These are phyloP conservation scores for Pectinophora gossypiella DNA, from an alignment of 1,140 invertebrate species.

Conservation along the genomic window DNA sequence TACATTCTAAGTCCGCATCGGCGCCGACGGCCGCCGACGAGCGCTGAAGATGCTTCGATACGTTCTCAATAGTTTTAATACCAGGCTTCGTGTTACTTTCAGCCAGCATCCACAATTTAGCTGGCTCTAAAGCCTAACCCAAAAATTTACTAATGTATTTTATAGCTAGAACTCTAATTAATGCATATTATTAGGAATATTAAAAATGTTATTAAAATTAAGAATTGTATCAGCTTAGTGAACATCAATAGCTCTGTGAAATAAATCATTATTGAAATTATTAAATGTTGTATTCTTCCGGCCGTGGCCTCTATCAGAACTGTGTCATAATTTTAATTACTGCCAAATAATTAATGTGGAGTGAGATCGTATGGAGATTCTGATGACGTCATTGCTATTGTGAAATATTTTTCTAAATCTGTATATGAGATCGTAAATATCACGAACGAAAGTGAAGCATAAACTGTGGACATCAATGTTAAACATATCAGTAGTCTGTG, in stretches of 20 bases:
- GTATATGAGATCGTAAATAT: too few species aligned
- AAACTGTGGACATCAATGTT: too few species aligned
- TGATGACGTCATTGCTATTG: not conserved
- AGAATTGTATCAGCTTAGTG: conserved; percentile 74
- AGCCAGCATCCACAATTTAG: conserved; percentile 28
- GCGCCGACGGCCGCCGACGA: too few species aligned
- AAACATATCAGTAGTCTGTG: too few species aligned
- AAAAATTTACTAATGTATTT: conserved; percentile 64
- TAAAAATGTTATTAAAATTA: conserved; percentile 69
- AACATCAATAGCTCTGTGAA: conserved; percentile 74
- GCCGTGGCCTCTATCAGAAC: conserved; percentile 6
- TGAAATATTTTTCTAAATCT: not conserved
- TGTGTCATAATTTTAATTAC: not conserved
- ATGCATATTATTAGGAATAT: conserved; percentile 72
- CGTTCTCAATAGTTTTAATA: conserved; percentile 18
- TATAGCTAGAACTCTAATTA: conserved; percentile 73
- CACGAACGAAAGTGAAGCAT: too few species aligned
- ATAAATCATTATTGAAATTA: conserved; percentile 73
- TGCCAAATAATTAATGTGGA: not conserved
- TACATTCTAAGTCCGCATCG: conserved; percentile 11
- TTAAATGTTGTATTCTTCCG: conserved; percentile 64
- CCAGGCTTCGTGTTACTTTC: conserved; percentile 26
- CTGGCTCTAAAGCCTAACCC: conserved; percentile 47
- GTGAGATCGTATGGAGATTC: too few species aligned
- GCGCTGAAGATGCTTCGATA: not conserved